Evolutionary conservation across 1,140 invertebrate species (phyloP).

Genomic region (Cheumatopsyche charites): DNA sequence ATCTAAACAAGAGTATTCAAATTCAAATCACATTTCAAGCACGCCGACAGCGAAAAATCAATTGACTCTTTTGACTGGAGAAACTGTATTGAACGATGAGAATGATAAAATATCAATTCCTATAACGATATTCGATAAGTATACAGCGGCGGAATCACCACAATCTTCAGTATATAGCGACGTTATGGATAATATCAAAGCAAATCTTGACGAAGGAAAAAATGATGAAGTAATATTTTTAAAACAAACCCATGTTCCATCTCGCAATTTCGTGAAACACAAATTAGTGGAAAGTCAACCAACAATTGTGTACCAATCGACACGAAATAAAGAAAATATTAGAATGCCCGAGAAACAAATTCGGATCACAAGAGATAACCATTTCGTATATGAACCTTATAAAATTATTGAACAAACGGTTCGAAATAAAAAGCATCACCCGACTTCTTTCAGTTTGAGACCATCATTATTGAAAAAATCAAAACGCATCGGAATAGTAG

Average conservation of each 20-base stretch:
- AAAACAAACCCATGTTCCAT: no score
- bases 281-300: not conserved
- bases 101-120: constrained; percentile 31
- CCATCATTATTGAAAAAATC: constrained; percentile 55
- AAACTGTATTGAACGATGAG: constrained; percentile 3
- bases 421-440: constrained; percentile 55
- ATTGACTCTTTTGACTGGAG: constrained; percentile 7
- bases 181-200: constrained; percentile 50
- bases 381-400: constrained; percentile 59
- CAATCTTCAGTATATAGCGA: constrained; percentile 50
- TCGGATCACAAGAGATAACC: constrained; percentile 54
- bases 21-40: not conserved
- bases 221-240: not conserved
- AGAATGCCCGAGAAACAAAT: constrained; percentile 40
- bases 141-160: constrained; percentile 37
- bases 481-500: constrained; percentile 54
- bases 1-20: not conserved
- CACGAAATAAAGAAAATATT: constrained; percentile 49
- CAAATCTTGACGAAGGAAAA: constrained; percentile 33
- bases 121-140: constrained; percentile 42
- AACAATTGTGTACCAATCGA: constrained; percentile 44
- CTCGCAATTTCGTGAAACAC: not conserved
- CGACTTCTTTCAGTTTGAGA: constrained; percentile 55
- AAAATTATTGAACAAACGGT: constrained; percentile 58
- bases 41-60: not conserved